Base-by-base conservation (phyloP, 30 jellyfish, hydroid and myxozoan genomes). In the Hydractinia echinata region DNA sequence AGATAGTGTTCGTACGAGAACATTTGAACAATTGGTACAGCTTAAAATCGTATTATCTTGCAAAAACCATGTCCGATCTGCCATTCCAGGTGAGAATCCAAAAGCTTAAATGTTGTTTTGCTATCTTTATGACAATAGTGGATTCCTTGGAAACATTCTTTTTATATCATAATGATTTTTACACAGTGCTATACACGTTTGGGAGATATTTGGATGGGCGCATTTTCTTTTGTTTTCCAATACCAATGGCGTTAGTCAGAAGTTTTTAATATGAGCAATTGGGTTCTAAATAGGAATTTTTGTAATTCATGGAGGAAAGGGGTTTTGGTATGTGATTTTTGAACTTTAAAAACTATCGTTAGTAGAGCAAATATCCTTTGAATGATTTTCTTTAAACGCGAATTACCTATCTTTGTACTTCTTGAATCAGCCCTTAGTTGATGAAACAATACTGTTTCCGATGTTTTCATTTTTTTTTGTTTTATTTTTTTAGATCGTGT, bases 21-120 rank as follows among this genome's bases (percentile, higher is more conserved):
- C 99, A 95, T 77, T 58, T 89, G 89, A 95, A 95, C 73, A 89
- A 89, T 69, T 95, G 99, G 99, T 95, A 95, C 91, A 89, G 96
- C 58, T 60, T 95, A 83, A 89, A 89, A 61, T 89, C 99, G 48
- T 95, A 95, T 72, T 95, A 95, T 62, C 85, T 95, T 55, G 97
- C 97, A 51, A 89, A 89, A 67, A 95, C 99, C 11, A 89, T 95
- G 96, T 95, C 99, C 14, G 99, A 95, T 84, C 84, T 95, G 51
- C 99, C 99, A 14, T 95, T 95, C 62, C 96, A 95, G 88, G 99
- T 94, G 79, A 39, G 85, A 15, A 30, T 30, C 44, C 44, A 30
- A 30, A 30, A 30, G 44, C 44, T 30, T n/a, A n/a, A n/a, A n/a
- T n/a, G n/a, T n/a, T 30, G 44, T 30, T 30, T 30, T 30, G 44